A percentile compares a stretch with the other conserved stretches of the same genome.
phyloP scores from a whole-genome alignment of 2,888 invertebrate species.

The Dione juno region DNA sequence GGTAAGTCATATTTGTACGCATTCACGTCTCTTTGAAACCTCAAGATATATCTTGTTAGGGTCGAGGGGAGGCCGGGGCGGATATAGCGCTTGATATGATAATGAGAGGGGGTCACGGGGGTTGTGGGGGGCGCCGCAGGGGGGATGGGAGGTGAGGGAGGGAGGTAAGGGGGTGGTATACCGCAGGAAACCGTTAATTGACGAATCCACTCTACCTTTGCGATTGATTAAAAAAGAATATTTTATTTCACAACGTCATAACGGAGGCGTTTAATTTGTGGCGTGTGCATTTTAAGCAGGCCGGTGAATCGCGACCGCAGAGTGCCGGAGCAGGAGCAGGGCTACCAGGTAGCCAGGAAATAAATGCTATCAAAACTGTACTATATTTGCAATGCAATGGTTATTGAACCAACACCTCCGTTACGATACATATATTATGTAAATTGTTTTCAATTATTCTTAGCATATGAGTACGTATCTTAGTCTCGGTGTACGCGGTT shows the following conservation, averaged over 20 bases:
- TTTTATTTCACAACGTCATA: conserved; percentile 29
- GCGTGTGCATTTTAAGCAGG: conserved; percentile 21
- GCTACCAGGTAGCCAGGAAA: neutral
- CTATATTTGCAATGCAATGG: neutral
- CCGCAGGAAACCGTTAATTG: conserved; percentile 44
- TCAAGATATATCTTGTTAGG: conserved; percentile 38
- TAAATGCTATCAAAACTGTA: neutral
- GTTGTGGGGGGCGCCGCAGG: conserved; percentile 38
- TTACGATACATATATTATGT: neutral
- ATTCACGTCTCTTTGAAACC: conserved; percentile 11
- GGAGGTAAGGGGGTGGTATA: conserved; percentile 33
- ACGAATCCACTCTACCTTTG: conserved; percentile 39
- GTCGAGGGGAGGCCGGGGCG: conserved; percentile 36
- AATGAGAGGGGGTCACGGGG: conserved; percentile 31
- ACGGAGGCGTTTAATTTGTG: conserved; percentile 22
- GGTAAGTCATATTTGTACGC: conserved; percentile 4
- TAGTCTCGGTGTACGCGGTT: too few species aligned
- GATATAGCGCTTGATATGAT: conserved; percentile 35
- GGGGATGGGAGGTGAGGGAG: conserved; percentile 20
- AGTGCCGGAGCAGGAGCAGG: neutral
- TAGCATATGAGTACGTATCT: neutral
- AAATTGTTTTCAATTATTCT: neutral
- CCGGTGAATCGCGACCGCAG: neutral
- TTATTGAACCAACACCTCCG: neutral
- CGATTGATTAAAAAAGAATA: conserved; percentile 42